Conservation (phyloP, 2,113 vertebrate genomes). For the Phrynocephalus versicolor region DNA sequence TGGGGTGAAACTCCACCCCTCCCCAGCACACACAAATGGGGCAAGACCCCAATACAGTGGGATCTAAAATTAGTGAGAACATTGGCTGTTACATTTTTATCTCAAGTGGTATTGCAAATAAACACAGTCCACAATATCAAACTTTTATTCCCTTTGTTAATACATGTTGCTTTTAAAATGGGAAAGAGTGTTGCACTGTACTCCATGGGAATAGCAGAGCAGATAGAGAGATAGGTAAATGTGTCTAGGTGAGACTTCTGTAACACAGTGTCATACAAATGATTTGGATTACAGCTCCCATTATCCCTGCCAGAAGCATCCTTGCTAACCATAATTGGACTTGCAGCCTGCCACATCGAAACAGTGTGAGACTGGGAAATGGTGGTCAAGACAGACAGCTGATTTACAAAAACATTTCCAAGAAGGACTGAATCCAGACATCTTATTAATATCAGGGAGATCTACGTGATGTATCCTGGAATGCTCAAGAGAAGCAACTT, state of each 20-base stretch:
- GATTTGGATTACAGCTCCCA: no score
- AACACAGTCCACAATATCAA: constrained; percentile 21
- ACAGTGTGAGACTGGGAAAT: no score
- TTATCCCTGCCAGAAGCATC: no score
- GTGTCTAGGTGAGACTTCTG: no score
- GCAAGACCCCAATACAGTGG: no score
- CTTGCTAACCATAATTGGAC: no score
- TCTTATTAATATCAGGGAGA: constrained; percentile 14
- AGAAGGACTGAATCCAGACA: constrained; percentile 46
- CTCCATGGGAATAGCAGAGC: constrained; percentile 33
- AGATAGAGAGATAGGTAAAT: constrained; percentile 39
- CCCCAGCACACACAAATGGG: no score
- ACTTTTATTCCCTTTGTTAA: constrained; percentile 40
- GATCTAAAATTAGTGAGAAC: no score
- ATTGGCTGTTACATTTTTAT: not conserved
- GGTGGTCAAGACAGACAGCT: no score
- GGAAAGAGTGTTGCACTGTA: constrained; percentile 44
- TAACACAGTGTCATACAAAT: no score
- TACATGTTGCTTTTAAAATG: constrained; percentile 49
- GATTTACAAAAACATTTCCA: not conserved
- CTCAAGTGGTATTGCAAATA: not conserved
- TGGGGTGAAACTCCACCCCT: no score
- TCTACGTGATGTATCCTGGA: constrained; percentile 1
- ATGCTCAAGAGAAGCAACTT: constrained; percentile 44
- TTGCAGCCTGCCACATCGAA: no score